phyloP scores from a whole-genome alignment of 2,797 vertebrate species.

The Silurus aristotelis region DNA sequence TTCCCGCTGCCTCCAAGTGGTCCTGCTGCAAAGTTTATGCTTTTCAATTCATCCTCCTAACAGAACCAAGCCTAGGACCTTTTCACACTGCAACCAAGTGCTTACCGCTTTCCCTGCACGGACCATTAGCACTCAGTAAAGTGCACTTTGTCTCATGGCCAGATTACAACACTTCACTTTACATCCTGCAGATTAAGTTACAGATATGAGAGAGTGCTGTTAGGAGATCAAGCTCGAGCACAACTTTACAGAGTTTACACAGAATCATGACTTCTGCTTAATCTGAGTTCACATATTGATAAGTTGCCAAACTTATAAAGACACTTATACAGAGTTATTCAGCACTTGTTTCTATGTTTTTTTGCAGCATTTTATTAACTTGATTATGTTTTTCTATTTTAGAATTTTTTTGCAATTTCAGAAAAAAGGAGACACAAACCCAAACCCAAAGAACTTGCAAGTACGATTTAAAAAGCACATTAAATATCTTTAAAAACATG shows the following conservation, averaged over 20 bases:
- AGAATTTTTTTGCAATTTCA: background rate
- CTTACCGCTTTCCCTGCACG: conserved; percentile 23
- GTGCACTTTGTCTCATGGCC: conserved; percentile 51
- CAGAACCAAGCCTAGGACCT: background rate
- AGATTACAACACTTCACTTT: conserved; percentile 43
- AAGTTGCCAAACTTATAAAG: background rate
- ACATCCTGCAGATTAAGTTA: conserved; percentile 51
- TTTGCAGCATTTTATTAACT: background rate
- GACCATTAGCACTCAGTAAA: conserved; percentile 50
- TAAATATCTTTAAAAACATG: background rate
- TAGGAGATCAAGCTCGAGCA: background rate
- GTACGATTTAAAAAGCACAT: background rate
- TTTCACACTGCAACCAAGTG: conserved; percentile 22
- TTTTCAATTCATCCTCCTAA: conserved; percentile 1
- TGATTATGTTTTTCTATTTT: background rate
- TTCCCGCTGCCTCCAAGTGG: background rate
- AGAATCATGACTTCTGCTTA: background rate
- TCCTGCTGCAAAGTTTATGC: conserved; percentile 8
- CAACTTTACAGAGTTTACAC: background rate
- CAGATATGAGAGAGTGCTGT: conserved; percentile 28
- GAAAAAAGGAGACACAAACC: background rate
- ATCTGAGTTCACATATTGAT: background rate
- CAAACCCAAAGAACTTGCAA: too few relatives aligned
- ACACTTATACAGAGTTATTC: background rate
- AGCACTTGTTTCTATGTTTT: background rate